Evolutionary conservation across 1,140 invertebrate species (phyloP).

Genomic region (Gerris buenoi): DNA sequence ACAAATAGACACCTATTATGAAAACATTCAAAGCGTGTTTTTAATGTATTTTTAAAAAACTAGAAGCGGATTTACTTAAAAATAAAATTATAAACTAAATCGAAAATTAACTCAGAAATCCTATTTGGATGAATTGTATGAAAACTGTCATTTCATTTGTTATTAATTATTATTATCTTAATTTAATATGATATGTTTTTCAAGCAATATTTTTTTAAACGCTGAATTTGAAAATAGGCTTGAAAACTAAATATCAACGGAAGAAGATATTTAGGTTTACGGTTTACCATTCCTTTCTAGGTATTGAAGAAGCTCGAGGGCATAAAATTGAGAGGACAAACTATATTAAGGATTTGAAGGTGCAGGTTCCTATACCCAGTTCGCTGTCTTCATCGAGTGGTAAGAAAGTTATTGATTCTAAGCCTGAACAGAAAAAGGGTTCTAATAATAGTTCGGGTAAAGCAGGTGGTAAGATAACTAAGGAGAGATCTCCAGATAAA

Average conservation of each 20-base stretch:
- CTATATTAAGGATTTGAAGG: background rate
- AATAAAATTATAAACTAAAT: too few species aligned
- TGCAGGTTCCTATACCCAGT: background rate
- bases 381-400: background rate
- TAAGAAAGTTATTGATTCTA: background rate
- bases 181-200: too few species aligned
- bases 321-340: background rate
- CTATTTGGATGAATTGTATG: too few species aligned
- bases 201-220: background rate
- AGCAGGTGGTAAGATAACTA: background rate
- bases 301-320: background rate
- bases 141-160: too few species aligned
- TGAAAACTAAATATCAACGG: too few species aligned
- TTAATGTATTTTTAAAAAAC: too few species aligned
- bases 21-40: too few species aligned
- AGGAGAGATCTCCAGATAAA: background rate
- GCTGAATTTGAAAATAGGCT: too few species aligned
- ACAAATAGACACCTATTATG: too few species aligned
- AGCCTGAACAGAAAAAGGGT: background rate
- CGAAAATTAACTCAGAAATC: too few species aligned
- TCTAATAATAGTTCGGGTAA: background rate
- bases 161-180: too few species aligned
- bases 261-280: background rate
- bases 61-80: too few species aligned
- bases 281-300: background rate